Conservation (phyloP, 2,888 invertebrate genomes). For the Scaptodrosophila latifasciaeformis region DNA sequence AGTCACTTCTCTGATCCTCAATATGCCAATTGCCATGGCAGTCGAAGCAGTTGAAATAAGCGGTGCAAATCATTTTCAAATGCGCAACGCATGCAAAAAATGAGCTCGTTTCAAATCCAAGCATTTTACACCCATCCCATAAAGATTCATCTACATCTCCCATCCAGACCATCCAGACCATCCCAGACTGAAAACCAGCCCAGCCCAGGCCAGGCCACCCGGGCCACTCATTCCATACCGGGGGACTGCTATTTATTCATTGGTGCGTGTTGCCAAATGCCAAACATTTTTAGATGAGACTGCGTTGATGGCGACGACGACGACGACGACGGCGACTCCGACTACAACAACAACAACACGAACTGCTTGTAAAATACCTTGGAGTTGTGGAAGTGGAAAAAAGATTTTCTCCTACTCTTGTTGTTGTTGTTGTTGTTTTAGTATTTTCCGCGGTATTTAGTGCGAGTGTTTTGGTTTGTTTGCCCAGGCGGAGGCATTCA, state of each 20-base stretch:
- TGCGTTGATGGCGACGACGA: slow-evolving; percentile 26
- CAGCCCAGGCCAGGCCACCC: too few relatives aligned
- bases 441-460: too few relatives aligned
- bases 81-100: slow-evolving; percentile 65
- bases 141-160: neutral
- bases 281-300: slow-evolving; percentile 64
- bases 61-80: slow-evolving; percentile 61
- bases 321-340: slow-evolving; percentile 25
- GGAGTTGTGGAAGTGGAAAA: slow-evolving; percentile 58
- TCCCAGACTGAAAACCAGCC: too few relatives aligned
- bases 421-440: slow-evolving; percentile 14
- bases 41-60: slow-evolving; percentile 14
- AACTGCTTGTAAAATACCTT: slow-evolving; percentile 60
- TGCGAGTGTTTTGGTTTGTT: neutral
- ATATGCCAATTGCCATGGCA: neutral
- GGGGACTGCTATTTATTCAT: slow-evolving; percentile 47
- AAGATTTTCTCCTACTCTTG: slow-evolving; percentile 47
- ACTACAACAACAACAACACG: neutral
- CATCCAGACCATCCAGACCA: neutral
- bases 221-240: neutral
- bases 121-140: slow-evolving; percentile 42
- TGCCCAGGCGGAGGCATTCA: neutral
- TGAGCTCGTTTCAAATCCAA: slow-evolving; percentile 67
- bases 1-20: neutral
- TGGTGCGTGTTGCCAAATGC: slow-evolving; percentile 66